Evolutionary conservation across 2,888 invertebrate species (phyloP).

Genomic region (Lagria hirta): DNA sequence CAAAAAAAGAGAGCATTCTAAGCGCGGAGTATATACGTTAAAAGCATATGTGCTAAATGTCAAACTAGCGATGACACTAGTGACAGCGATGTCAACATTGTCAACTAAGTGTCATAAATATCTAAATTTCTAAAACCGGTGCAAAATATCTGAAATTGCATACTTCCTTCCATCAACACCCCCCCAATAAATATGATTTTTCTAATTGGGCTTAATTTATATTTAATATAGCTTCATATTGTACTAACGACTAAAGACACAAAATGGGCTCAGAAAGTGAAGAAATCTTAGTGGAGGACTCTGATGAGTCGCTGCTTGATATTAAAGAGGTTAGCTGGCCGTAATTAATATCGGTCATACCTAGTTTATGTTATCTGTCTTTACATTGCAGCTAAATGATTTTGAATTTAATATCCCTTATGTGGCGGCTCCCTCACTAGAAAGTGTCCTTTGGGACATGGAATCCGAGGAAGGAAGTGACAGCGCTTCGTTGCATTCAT

Average conservation of each 20-base stretch:
- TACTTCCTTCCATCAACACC: too few relatives aligned
- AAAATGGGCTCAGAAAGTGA: slow-evolving; percentile 50
- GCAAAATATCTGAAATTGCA: too few relatives aligned
- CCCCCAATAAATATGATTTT: slow-evolving; percentile 16
- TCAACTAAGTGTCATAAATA: too few relatives aligned
- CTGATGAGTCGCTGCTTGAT: slow-evolving; percentile 50
- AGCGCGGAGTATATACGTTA: too few relatives aligned
- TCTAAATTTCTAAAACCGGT: too few relatives aligned
- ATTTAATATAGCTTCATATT: too few relatives aligned
- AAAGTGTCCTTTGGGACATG: slow-evolving; percentile 78
- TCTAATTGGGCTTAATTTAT: too few relatives aligned
- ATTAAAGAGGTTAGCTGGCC: slow-evolving; percentile 45
- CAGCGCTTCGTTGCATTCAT: slow-evolving; percentile 58
- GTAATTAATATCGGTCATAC: background rate
- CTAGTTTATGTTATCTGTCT: background rate
- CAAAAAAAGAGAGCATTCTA: too few relatives aligned
- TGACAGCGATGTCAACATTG: too few relatives aligned
- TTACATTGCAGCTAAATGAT: slow-evolving; percentile 69
- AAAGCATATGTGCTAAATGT: too few relatives aligned
- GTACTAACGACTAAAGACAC: too few relatives aligned
- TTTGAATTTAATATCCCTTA: slow-evolving; percentile 79
- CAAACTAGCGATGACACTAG: too few relatives aligned
- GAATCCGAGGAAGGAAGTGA: slow-evolving; percentile 66
- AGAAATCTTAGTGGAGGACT: slow-evolving; percentile 48
- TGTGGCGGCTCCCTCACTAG: slow-evolving; percentile 73